These are phyloP conservation scores for Leontopithecus rosalia DNA, from an alignment of 2,797 vertebrate genomes.

Conservation along the genomic window DNA sequence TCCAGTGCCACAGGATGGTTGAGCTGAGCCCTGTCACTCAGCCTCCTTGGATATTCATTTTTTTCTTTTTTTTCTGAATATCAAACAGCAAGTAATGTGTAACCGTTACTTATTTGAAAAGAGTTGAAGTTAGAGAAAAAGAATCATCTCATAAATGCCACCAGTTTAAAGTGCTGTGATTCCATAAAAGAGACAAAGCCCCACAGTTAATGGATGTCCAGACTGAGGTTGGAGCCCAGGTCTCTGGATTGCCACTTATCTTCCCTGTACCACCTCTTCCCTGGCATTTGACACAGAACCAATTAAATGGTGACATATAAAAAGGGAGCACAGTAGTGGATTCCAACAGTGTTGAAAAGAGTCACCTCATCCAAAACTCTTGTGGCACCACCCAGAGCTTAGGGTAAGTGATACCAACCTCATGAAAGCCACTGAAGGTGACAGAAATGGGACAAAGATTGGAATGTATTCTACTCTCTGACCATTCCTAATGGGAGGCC, in stretches of 20 bases:
- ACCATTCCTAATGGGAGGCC: background rate
- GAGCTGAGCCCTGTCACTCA: background rate
- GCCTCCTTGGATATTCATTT: background rate
- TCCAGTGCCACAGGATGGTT: accelerated
- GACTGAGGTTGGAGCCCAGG: background rate
- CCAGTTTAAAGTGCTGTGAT: background rate
- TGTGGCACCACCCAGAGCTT: background rate
- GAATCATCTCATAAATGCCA: background rate
- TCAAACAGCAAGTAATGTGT: background rate
- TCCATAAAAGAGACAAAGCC: background rate
- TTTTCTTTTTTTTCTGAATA: background rate
- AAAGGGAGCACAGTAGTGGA: background rate
- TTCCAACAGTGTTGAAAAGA: background rate
- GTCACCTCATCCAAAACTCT: background rate
- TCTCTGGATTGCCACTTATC: background rate
- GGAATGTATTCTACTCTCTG: background rate
- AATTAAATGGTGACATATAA: background rate
- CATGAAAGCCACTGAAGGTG: background rate
- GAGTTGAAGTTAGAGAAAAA: background rate
- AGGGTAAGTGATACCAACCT: background rate
- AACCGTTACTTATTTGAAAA: background rate
- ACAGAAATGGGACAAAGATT: background rate
- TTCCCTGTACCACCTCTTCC: background rate
- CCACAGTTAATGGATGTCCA: background rate
- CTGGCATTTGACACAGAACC: background rate